A percentile compares a stretch with the other conserved stretches of the same genome.
phyloP scores from a whole-genome alignment of 2,113 vertebrate species.

The Struthio camelus region DNA sequence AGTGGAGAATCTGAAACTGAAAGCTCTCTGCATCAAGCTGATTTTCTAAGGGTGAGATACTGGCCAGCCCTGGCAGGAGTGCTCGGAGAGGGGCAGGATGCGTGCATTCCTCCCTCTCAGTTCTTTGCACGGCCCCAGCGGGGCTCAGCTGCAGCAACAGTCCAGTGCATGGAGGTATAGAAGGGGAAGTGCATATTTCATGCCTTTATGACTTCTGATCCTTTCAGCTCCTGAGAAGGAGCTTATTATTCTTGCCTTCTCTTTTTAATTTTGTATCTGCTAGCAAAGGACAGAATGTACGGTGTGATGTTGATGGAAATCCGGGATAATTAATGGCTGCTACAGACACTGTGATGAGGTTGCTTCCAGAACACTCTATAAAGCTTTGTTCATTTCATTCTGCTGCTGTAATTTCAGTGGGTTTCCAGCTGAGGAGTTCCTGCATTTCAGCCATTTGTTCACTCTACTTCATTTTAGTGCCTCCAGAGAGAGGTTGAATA shows the following conservation, averaged over 20 bases:
- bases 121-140: fast-evolving
- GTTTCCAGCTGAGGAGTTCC: neutral
- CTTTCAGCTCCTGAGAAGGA: neutral
- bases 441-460: neutral
- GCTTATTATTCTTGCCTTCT: neutral
- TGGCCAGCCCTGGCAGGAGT: neutral
- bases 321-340: neutral
- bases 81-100: neutral
- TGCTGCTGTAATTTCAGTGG: neutral
- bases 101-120: neutral
- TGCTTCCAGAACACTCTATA: neutral
- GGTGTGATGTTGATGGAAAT: neutral
- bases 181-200: neutral
- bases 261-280: neutral
- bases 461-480: neutral
- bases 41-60: neutral
- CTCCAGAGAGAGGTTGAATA: neutral
- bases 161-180: neutral
- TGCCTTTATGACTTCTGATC: neutral
- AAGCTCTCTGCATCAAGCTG: neutral
- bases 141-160: neutral
- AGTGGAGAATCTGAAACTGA: slow-evolving; percentile 59
- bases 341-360: neutral
- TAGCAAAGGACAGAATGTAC: neutral
- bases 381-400: neutral